Evolutionary conservation across 2,113 vertebrate genomes (phyloP).

Genomic region (Epinephelus fuscoguttatus): DNA sequence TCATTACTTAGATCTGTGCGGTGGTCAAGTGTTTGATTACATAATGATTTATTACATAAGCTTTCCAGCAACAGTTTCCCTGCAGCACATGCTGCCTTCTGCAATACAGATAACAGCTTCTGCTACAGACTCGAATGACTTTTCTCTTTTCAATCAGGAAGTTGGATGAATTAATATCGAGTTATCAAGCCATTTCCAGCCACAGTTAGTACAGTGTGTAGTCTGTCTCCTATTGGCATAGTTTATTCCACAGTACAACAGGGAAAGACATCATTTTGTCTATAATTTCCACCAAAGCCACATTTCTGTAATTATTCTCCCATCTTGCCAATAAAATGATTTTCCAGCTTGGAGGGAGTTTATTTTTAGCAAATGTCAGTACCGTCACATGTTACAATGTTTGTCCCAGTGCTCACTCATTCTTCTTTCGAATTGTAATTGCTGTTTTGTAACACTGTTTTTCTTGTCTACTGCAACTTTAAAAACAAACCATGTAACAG

Average conservation of each 20-base stretch:
- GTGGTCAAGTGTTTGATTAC: constrained; percentile 49
- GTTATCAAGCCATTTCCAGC: background rate
- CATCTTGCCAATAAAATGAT: constrained; percentile 7
- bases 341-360: constrained; percentile 2
- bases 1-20: constrained; percentile 26
- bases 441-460: background rate
- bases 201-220: background rate
- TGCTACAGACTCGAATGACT: constrained; percentile 18
- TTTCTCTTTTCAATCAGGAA: constrained; percentile 2
- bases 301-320: constrained; percentile 35
- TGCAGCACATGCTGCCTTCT: constrained; percentile 30
- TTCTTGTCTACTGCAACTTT: background rate
- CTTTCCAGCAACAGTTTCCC: constrained; percentile 15
- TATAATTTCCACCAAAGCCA: constrained; percentile 22
- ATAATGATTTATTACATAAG: constrained; percentile 58
- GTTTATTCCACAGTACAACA: constrained; percentile 5
- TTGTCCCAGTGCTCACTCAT: background rate
- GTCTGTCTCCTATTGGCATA: background rate
- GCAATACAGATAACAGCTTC: constrained; percentile 24
- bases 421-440: background rate
- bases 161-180: background rate
- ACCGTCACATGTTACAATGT: background rate
- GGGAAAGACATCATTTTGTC: constrained; percentile 3
- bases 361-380: constrained; percentile 17
- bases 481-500: background rate